Base-by-base conservation (phyloP, 2,888 invertebrate species). In the Sinelater perroti region DNA sequence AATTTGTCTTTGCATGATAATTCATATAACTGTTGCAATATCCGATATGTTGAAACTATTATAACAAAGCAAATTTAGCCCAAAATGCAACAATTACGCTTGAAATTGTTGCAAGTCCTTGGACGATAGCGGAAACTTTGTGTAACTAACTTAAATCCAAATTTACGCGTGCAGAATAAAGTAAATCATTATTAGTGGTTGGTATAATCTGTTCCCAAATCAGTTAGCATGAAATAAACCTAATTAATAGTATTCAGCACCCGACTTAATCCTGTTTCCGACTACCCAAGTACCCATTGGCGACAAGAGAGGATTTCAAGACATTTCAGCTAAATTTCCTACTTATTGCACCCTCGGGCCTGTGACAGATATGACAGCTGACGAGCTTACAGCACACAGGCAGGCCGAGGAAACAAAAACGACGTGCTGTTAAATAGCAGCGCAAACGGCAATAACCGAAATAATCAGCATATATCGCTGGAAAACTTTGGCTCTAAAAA, bases 221-320 rank as follows among this genome's bases (percentile, higher is more conserved):
- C 52, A 52, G 52, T 44, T 52, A 52, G 33, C 42, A 52, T 33
- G 44, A 52, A 52, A 44, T 52, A 44, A 52, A 54, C 54, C 35
- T 54, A 46, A 54, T 54, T 54, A 54, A 54, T 54, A 54, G 45
- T 38, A 54, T 46, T 54, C 46, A 46, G 46, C 54, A 26, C 54
- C 49, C 28, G 47, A 45, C 46, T 46, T 54, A 54, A 47, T 54
- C 54, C 46, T 38, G 36, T 46, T 54, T 54, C 46, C 46, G 44
- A 54, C 54, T 46, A 54, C 36, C 42, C 17, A 46, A 46, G 30
- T 46, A 54, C 54, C 46, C 54, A 54, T 24, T 54, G 46, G 54
- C 46, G 46, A 54, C 54, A 54, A 54, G 54, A 46, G 52, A 52
- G 40, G 31, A 52, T 54, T 54, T 54, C 38, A 46, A 54, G 54